Conservation (phyloP, 2,888 invertebrate genomes). For the Schrankia costaestrigalis region DNA sequence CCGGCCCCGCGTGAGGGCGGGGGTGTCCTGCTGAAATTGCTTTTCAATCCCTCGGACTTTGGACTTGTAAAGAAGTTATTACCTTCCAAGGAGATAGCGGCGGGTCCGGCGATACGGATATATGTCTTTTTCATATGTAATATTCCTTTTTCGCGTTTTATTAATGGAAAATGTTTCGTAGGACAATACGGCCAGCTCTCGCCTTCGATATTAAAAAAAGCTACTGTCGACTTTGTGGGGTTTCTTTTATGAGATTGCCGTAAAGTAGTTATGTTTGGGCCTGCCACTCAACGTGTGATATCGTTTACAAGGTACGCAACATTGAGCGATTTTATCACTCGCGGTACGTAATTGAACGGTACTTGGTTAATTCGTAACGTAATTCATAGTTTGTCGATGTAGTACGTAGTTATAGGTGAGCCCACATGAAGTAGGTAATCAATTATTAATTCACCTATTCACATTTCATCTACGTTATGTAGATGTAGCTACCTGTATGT, state of each 20-base stretch:
- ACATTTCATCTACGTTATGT: constrained; percentile 41
- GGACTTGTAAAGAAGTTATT: constrained; percentile 83
- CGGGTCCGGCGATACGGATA: constrained; percentile 80
- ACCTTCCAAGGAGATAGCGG: constrained; percentile 80
- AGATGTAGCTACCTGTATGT: constrained; percentile 37
- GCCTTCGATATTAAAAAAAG: constrained; percentile 76
- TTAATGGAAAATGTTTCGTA: constrained; percentile 81
- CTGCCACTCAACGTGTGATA: constrained; percentile 28
- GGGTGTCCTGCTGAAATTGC: constrained; percentile 81
- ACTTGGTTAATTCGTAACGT: too few species aligned
- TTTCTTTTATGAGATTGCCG: constrained; percentile 70
- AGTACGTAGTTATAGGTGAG: too few species aligned
- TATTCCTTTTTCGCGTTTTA: constrained; percentile 82
- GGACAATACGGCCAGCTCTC: constrained; percentile 72
- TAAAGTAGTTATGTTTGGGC: constrained; percentile 61
- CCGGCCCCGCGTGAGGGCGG: constrained; percentile 73
- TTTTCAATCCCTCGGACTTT: constrained; percentile 83
- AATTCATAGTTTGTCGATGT: too few species aligned
- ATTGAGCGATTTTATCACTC: too few species aligned
- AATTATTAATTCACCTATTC: constrained; percentile 47
- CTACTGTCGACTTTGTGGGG: constrained; percentile 62
- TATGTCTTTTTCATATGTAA: constrained; percentile 81
- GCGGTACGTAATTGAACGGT: too few species aligned
- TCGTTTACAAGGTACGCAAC: constrained; percentile 17
- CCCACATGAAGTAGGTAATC: constrained; percentile 34